Percentiles rank a stretch among this genome's conserved stretches.
phyloP scores from a whole-genome alignment of 2,888 invertebrate genomes.

The Drosophila picticornis region DNA sequence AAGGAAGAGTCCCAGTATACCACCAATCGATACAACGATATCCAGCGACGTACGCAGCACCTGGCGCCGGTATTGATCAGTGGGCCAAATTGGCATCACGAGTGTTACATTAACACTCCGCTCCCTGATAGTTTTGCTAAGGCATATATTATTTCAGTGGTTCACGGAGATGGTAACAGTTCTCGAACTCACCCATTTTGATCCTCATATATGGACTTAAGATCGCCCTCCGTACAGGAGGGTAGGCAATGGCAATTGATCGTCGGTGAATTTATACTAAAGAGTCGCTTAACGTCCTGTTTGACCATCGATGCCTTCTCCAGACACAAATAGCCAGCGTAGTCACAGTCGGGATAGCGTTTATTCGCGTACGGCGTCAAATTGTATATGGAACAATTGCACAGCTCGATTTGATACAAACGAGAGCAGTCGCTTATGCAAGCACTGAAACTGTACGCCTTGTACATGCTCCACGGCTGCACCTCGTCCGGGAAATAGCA shows the following conservation, averaged over 20 bases:
- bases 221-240: slow-evolving; percentile 90
- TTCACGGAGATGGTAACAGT: too few species aligned
- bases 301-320: slow-evolving; percentile 73
- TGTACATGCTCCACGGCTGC: slow-evolving; percentile 87
- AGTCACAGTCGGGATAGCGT: slow-evolving; percentile 86
- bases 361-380: slow-evolving; percentile 86
- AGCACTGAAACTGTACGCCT: slow-evolving; percentile 90
- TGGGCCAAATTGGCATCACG: slow-evolving; percentile 81
- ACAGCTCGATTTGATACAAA: slow-evolving; percentile 87
- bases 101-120: slow-evolving; percentile 64
- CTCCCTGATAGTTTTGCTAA: slow-evolving; percentile 45
- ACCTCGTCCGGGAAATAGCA: slow-evolving; percentile 90
- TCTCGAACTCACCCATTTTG: slow-evolving; percentile 41
- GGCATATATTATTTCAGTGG: background rate
- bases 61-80: slow-evolving; percentile 85
- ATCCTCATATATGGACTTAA: slow-evolving; percentile 85
- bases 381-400: slow-evolving; percentile 89
- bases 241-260: slow-evolving; percentile 88
- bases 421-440: slow-evolving; percentile 90
- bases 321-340: slow-evolving; percentile 88
- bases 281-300: slow-evolving; percentile 86
- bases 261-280: slow-evolving; percentile 34
- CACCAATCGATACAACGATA: slow-evolving; percentile 87
- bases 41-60: slow-evolving; percentile 85
- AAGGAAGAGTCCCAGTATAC: slow-evolving; percentile 87